A percentile compares a stretch with the other conserved stretches of the same genome.
These are phyloP conservation scores for Lepetodrilus schrolli DNA, from an alignment of 2,888 invertebrate genomes.

Conservation along the genomic window DNA sequence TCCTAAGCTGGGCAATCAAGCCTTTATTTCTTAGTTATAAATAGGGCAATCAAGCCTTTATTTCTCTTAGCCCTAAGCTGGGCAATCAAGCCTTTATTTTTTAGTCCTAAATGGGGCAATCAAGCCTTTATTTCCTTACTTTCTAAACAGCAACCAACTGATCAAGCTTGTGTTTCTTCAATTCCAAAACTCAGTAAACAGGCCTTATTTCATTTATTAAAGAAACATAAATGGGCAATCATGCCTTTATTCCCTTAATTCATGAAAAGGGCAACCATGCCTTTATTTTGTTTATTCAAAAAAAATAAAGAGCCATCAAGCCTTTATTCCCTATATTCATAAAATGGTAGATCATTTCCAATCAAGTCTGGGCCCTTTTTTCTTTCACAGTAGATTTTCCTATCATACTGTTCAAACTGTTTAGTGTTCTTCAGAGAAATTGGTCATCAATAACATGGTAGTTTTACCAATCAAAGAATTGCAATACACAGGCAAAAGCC, in stretches of 20 bases:
- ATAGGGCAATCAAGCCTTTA: conserved; percentile 17
- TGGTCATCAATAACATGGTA: no score
- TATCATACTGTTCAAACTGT: no score
- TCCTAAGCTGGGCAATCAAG: conserved; percentile 27
- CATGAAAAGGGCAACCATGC: background rate
- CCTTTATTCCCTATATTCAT: background rate
- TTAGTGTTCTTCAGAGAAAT: no score
- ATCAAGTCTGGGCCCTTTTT: no score
- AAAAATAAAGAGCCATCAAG: background rate
- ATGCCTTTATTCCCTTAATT: conserved; percentile 27
- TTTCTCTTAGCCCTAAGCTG: background rate
- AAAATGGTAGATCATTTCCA: no score
- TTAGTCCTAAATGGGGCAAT: background rate
- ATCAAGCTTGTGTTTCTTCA: background rate
- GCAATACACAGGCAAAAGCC: no score
- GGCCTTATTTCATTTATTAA: background rate
- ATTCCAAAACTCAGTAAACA: background rate
- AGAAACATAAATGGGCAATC: background rate
- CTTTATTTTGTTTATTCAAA: conserved; percentile 28
- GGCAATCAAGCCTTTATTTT: conserved; percentile 36
- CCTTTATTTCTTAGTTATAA: conserved; percentile 28
- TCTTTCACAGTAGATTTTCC: no score
- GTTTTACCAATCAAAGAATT: no score
- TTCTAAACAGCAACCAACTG: background rate
- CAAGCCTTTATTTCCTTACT: conserved; percentile 19